Evolutionary conservation across 2,888 invertebrate species (phyloP), one percentile per base, ranked within the genome.

Genomic region (Dinocampus coccinellae): DNA sequence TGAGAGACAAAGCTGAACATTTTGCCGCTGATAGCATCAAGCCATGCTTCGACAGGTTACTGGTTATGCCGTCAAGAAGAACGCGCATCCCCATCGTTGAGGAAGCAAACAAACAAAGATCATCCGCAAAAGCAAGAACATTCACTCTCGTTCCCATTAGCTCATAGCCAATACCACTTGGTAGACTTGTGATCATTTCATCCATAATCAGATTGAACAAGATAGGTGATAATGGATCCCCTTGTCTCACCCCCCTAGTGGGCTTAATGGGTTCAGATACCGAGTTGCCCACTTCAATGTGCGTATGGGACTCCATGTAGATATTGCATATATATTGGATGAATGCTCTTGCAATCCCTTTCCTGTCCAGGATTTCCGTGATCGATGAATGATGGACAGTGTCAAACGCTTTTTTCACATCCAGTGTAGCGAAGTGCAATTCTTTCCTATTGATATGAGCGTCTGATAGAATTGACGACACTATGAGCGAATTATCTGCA

Each of bases 401-500:
- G 13, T 76, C 73, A 22, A 74, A 77, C 0, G 73, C 74, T 20
- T 73, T 75, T 0, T 39, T 9, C 0, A 74, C 70, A 33, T 73
- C 73, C 0, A 76, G 47, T 0, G 75, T 60, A 0, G 78, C 77
- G 0, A 79, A 4, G 10, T 68, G 75, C 0, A 78, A 20, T 11
- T 69, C 67, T 2, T 60, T 72, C 1, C 55, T n/a, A 0, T 55
- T 16, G 0, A 22, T 9, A 10, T 69, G 7, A 0, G 68, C 42
- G n/a, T 72, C 42, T 0, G 74, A 69, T 16, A 80, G 74, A 16
- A 81, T 71, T 1, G 68, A 22, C 16, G 79, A 82, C 74, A 84
- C 78, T 33, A 84, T 73, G 63, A 77, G 78, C 52, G 81, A 73
- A 66, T 83, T 85, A n/a, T 84, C 82, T 64, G 81, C 81, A 61